Evolutionary conservation across 37 sponge, comb jelly and placozoan genomes (phyloP), one percentile per base, ranked within the genome.

Genomic region (Aplysina aerophoba): DNA sequence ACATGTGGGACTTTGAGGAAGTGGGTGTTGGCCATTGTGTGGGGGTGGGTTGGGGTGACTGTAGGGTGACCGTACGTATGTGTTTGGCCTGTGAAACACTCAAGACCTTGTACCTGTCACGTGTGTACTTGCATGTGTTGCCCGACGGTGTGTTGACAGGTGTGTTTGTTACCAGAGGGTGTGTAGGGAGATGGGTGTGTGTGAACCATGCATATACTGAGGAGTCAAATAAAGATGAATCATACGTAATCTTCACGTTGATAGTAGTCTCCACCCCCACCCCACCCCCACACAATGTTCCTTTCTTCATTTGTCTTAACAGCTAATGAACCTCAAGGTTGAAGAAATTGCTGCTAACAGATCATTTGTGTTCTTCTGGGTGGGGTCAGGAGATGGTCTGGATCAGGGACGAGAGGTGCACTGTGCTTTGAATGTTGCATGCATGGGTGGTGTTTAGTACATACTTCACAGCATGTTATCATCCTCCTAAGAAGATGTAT

Each of bases 281-380:
- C n/a, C n/a, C 24, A 62, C 27, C 64, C 11, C 12, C 11, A 13
- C 64, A 13, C 11, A 28, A 13, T 62, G 4, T 62, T 62, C 12
- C 4, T 28, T 62, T 28, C 64, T 13, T 5, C 24, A 3, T 28
- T n/a, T 4, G 4, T 63, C 24, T 57, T 20, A 67, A 0, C 77
- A 89, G 86, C 81, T 97, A 22, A 89, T 97, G 90, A 89, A 87
- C 33, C 79, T 97, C 44, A 87, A 89, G 77, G 58, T 93, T 25
- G 96, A 95, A 66, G 88, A 92, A n/a, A 79, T 97, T 25, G 88
- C 90, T 1, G 82, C 96, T 55, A 85, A 80, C 58, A 44, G 93
- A 22, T 90, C 96, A 22, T 98, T 96, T 85, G 90, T 95, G 36
- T 98, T 98, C 79, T 65, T 98, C 59, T 98, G 98, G 98, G 91